Conservation (phyloP, 2,888 invertebrate species). For the Netelia melanura region DNA sequence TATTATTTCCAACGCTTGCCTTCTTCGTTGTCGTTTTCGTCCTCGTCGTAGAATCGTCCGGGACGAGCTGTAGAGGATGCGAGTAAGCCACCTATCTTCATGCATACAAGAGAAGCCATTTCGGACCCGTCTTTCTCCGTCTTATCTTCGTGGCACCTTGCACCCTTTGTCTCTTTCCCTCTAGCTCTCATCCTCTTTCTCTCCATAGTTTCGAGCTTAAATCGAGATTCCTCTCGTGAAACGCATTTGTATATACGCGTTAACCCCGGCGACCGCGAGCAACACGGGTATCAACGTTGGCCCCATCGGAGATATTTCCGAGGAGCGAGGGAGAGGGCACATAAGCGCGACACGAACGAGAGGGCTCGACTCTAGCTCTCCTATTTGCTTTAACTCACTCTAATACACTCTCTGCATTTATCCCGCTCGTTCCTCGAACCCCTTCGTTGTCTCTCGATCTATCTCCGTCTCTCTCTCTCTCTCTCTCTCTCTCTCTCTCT, state of each 20-base stretch:
- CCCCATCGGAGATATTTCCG: constrained; percentile 61
- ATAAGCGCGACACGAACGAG: constrained; percentile 48
- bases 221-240: constrained; percentile 50
- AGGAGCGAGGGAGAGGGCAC: constrained; percentile 13
- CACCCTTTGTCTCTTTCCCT: constrained; percentile 41
- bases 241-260: constrained; percentile 49
- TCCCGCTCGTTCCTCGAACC: constrained; percentile 28
- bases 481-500: constrained; percentile 32
- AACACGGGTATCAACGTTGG: constrained; percentile 36
- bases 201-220: constrained; percentile 13
- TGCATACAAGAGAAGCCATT: constrained; percentile 60
- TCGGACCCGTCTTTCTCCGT: constrained; percentile 52
- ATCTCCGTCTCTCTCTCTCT: constrained; percentile 19
- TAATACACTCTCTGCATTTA: constrained; percentile 19
- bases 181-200: constrained; percentile 12
- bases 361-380: constrained; percentile 27
- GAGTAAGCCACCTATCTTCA: constrained; percentile 60
- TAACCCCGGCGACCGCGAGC: constrained; percentile 33
- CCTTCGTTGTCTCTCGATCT: background rate
- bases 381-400: constrained; percentile 16
- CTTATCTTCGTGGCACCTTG: constrained; percentile 47
- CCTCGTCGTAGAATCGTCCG: constrained; percentile 24
- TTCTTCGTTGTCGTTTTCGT: constrained; percentile 51
- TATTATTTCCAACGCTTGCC: constrained; percentile 66
- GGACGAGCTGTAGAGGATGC: constrained; percentile 27